Base-by-base conservation (phyloP, 1,140 invertebrate genomes). In the Drosophila sulfurigaster region DNA sequence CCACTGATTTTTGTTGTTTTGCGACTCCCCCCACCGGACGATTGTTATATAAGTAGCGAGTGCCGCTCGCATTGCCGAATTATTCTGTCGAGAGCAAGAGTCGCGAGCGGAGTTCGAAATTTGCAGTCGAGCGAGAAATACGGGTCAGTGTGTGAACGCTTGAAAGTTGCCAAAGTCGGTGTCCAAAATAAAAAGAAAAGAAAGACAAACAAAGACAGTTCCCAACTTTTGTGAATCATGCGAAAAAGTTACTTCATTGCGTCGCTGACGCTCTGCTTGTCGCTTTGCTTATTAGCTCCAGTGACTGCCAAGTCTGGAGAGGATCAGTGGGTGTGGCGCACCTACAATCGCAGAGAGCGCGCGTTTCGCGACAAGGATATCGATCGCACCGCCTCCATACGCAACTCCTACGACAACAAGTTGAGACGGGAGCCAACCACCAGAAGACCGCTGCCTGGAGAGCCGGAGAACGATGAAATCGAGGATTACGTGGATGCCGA, bases 41-140 rank as follows among this genome's bases (percentile, higher is more conserved):
- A 35, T 13, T 52, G 85, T 91, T 91, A 91, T 91, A 91, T 91
- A 91, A 91, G 88, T 75, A 91, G 87, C 82, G 88, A 87, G 82
- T 68, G 87, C 67, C 78, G 66, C 49, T 72, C 67, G 67, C 75
- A 75, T 59, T 60, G 72, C 62, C 68, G 59, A 91, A 83, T 82
- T 87, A 91, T 91, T 91, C 82, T 81, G 69, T 68, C 58, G 70
- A 41, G 70, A 41, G 48, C 60, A 49, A 32, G 7, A 62, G 80
- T 66, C 58, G 79, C 79, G 69, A 69, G 48, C 16, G 41, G 28
- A 57, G 54, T 54, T 32, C 54, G 8, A 38, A 10, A 15, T 38
- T 48, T 5, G 54, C 52, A 30, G 35, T 43, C 68, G 81, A 86
- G 64, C 82, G 71, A 38, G 64, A 87, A 88, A 87, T 68, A 82